Conservation (phyloP, 1,140 invertebrate species). For the Notospermus geniculatus region DNA sequence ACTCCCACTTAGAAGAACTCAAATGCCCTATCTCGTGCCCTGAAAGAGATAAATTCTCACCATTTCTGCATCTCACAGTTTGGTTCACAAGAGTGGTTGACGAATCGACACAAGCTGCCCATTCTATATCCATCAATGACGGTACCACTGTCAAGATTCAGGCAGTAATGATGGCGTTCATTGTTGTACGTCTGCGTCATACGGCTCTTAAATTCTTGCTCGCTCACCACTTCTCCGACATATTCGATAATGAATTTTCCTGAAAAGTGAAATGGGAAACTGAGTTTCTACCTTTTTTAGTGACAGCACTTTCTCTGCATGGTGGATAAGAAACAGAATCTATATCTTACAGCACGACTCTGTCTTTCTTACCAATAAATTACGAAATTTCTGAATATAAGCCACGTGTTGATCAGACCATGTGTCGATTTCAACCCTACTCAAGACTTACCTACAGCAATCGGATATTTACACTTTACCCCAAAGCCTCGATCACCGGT, state of each 20-base stretch:
- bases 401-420: too few species aligned
- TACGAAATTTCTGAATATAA: too few species aligned
- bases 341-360: too few species aligned
- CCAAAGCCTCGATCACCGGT: slow-evolving; percentile 87
- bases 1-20: too few species aligned
- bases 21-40: too few species aligned
- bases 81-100: slow-evolving; percentile 96
- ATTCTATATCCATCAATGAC: slow-evolving; percentile 97
- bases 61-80: slow-evolving; percentile 99
- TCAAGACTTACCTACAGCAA: slow-evolving; percentile 60
- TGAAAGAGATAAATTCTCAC: slow-evolving; percentile 64
- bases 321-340: too few species aligned
- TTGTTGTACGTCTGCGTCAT: slow-evolving; percentile 83
- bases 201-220: slow-evolving; percentile 85
- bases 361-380: too few species aligned
- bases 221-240: slow-evolving; percentile 93
- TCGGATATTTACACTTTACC: slow-evolving; percentile 75
- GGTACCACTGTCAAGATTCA: slow-evolving; percentile 87
- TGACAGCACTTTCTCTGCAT: too few species aligned
- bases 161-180: slow-evolving; percentile 94
- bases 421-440: background rate
- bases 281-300: too few species aligned
- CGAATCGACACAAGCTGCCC: slow-evolving; percentile 93
- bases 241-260: slow-evolving; percentile 95
- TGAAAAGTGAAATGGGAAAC: slow-evolving; percentile 38